Conservation (phyloP, 2,113 vertebrate genomes). For the Hyla sarda region DNA sequence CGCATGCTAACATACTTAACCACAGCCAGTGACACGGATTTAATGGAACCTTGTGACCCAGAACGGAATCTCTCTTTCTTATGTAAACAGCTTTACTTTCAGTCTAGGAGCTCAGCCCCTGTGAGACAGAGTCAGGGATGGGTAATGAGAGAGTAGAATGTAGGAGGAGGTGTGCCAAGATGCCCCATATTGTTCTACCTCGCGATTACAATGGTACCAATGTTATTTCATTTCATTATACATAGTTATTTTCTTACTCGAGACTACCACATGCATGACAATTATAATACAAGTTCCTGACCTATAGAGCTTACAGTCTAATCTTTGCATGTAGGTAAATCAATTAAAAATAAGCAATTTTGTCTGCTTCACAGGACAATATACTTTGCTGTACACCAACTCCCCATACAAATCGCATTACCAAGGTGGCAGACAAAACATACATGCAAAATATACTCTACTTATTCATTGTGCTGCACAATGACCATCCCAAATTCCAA, state of each 20-base stretch:
- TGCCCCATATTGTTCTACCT: constrained; percentile 4
- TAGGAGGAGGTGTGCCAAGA: constrained; percentile 23
- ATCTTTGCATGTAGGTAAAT: too few species aligned
- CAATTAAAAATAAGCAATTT: not conserved
- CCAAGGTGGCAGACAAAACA: not conserved
- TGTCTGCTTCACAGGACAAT: not conserved
- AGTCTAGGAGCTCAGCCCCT: not conserved
- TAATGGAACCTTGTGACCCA: constrained; percentile 41
- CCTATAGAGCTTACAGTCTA: not conserved
- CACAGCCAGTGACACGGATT: constrained; percentile 33
- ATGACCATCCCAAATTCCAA: not conserved
- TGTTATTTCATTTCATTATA: not conserved
- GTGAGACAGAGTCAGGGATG: not conserved
- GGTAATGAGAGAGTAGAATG: constrained; percentile 22
- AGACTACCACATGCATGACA: not conserved
- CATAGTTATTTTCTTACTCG: not conserved
- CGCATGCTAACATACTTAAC: constrained; percentile 20
- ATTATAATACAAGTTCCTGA: constrained; percentile 9
- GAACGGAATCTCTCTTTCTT: constrained; percentile 43
- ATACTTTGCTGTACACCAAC: not conserved
- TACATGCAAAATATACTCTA: not conserved
- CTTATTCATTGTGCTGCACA: too few species aligned
- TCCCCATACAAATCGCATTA: too few species aligned
- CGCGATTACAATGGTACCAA: not conserved
- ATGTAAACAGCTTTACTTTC: constrained; percentile 52